Base-by-base conservation (phyloP, 2,113 vertebrate species). In the Donacobius atricapilla region DNA sequence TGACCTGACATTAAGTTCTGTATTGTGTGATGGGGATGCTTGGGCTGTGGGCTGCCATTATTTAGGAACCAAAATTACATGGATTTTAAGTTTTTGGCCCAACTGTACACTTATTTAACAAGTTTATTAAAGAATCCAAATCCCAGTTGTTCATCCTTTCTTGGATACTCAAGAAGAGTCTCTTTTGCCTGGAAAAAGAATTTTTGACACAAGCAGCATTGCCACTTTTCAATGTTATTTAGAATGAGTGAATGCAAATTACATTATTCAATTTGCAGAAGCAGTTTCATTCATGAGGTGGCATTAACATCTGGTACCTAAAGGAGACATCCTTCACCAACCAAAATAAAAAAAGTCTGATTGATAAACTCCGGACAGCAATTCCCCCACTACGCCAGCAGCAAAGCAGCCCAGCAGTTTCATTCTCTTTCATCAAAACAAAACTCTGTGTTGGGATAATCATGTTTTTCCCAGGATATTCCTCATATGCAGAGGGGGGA, bases 301-400 rank as follows among this genome's bases (percentile, higher is more conserved):
- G 22, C 64, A 81, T 90, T 68, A 80, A 60, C 75, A 75, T 63
- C 82, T 77, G 82, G 58, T 63, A 96, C 85, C 93, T 93, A 88
- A 95, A 94, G 35, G 45, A 89, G 89, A 58, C 45, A 35, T 42
- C 37, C 44, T 81, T 65, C 51, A 64, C 22, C 53, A 48, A 57
- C 47, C 39, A 27, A 76, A 84, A 72, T 19, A 69, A 68, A 37
- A 37, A n/a, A 65, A 63, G 1, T 24, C 78, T 25, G 65, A 39
- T 5, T 44, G 84, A 85, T 47, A 70, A 77, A 85, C 31, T 75
- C 78, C 65, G 83, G 73, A 37, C 15, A 80, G 24, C 40, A 65
- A 87, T 81, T 47, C 40, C 50, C 40, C 18, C 12, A 1, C 65
- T 8, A 10, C 0, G 0, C 42, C 61, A 54, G 51, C 54, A 44